Evolutionary conservation across 2,113 vertebrate species (phyloP).

Genomic region (Coreoperca whiteheadi): DNA sequence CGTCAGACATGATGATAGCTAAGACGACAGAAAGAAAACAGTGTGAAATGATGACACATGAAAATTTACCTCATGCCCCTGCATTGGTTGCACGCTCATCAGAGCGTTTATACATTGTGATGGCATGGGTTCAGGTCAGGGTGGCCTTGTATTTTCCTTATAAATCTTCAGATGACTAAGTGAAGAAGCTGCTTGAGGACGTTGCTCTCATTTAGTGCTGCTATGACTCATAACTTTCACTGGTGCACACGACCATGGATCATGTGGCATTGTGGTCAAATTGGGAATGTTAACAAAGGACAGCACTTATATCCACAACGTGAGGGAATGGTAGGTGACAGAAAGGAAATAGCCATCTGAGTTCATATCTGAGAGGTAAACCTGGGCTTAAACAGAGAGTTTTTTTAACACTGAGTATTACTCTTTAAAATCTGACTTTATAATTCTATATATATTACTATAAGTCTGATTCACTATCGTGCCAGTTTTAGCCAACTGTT

Average conservation of each 20-base stretch:
- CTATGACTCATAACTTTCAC: conserved; percentile 5
- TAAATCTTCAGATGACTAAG: neutral
- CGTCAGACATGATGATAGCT: conserved; percentile 74
- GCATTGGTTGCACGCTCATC: neutral
- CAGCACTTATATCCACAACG: conserved; percentile 26
- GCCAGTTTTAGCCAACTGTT: too few relatives aligned
- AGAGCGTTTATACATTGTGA: neutral
- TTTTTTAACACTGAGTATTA: neutral
- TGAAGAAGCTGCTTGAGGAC: neutral
- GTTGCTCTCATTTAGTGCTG: neutral
- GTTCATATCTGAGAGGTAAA: neutral
- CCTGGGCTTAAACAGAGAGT: neutral
- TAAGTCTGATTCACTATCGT: neutral
- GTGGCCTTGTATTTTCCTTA: neutral
- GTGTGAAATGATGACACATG: neutral
- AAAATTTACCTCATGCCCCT: neutral
- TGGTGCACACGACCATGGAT: neutral
- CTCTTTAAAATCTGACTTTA: neutral
- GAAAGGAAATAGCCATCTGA: neutral
- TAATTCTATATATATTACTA: neutral
- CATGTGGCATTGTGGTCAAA: conserved; percentile 35
- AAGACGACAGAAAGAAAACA: neutral
- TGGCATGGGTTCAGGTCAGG: neutral
- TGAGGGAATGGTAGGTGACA: neutral
- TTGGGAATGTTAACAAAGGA: conserved; percentile 20